phyloP scores from a whole-genome alignment of 2,797 vertebrate genomes.

The Lagorchestes hirsutus region DNA sequence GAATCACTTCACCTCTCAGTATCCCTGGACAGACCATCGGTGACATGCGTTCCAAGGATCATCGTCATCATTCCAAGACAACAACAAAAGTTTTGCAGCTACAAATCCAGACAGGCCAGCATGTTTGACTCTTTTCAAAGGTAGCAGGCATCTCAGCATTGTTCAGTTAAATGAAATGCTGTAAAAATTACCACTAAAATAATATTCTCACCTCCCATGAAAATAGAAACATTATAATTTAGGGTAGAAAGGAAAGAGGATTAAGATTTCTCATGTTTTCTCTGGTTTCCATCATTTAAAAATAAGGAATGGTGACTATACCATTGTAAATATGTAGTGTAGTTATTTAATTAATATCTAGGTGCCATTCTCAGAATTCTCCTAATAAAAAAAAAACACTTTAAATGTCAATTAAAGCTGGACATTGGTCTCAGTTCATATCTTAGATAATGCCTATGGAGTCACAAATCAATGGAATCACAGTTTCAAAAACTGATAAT shows the following conservation, averaged over 20 bases:
- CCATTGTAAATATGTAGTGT: fast-evolving
- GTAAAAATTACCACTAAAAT: not conserved
- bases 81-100: not conserved
- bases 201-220: constrained; percentile 5
- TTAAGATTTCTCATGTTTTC: constrained; percentile 39
- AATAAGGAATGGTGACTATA: not conserved
- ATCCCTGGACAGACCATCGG: not conserved
- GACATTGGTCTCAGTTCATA: constrained; percentile 40
- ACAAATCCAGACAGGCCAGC: not conserved
- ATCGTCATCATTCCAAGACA: not conserved
- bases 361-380: not conserved
- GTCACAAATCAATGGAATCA: constrained; percentile 47
- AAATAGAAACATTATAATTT: not conserved
- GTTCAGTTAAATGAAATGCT: constrained; percentile 7
- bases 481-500: constrained; percentile 65
- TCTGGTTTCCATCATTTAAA: constrained; percentile 48
- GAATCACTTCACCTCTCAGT: not conserved
- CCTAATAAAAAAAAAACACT: constrained; percentile 48
- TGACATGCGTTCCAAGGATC: not conserved
- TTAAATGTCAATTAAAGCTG: not conserved
- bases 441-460: constrained; percentile 54
- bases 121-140: not conserved
- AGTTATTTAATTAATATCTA: constrained; percentile 30
- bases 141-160: not conserved
- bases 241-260: not conserved